Percentiles rank a stretch among this genome's conserved stretches.
Conservation (phyloP, 2,888 invertebrate genomes). For the Parnassius orleans region DNA sequence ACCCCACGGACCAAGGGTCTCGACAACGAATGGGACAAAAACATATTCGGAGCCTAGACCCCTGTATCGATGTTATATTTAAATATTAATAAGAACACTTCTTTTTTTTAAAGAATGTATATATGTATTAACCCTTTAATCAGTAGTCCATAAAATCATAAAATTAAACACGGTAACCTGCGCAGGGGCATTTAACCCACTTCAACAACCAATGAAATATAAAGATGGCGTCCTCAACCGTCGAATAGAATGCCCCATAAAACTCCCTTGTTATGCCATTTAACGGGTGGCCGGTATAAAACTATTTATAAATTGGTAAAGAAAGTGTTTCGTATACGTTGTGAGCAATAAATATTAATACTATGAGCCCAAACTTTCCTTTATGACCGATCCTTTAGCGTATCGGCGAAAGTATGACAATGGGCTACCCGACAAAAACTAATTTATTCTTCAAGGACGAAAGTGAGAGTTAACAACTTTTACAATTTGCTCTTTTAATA, state of each 20-base stretch:
- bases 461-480: slow-evolving; percentile 37
- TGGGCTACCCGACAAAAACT: slow-evolving; percentile 44
- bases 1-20: too few species aligned
- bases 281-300: slow-evolving; percentile 69
- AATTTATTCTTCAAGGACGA: slow-evolving; percentile 45
- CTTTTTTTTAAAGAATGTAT: neutral
- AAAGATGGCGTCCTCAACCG: slow-evolving; percentile 46
- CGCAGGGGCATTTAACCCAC: slow-evolving; percentile 41
- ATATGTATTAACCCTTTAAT: slow-evolving; percentile 1
- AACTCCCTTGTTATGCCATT: slow-evolving; percentile 61
- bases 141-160: slow-evolving; percentile 4
- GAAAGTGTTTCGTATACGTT: slow-evolving; percentile 64
- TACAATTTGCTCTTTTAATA: slow-evolving; percentile 35
- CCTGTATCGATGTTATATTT: too few species aligned
- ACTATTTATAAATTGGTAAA: slow-evolving; percentile 69
- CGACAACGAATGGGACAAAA: too few species aligned
- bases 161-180: slow-evolving; percentile 29
- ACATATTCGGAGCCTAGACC: too few species aligned
- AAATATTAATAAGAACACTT: neutral
- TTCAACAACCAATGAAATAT: slow-evolving; percentile 45
- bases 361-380: slow-evolving; percentile 59
- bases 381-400: slow-evolving; percentile 53
- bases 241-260: slow-evolving; percentile 43
- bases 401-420: slow-evolving; percentile 48
- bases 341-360: slow-evolving; percentile 74